Evolutionary conservation across 2,113 vertebrate genomes (phyloP).

Genomic region (Ptychochromis oligacanthus): DNA sequence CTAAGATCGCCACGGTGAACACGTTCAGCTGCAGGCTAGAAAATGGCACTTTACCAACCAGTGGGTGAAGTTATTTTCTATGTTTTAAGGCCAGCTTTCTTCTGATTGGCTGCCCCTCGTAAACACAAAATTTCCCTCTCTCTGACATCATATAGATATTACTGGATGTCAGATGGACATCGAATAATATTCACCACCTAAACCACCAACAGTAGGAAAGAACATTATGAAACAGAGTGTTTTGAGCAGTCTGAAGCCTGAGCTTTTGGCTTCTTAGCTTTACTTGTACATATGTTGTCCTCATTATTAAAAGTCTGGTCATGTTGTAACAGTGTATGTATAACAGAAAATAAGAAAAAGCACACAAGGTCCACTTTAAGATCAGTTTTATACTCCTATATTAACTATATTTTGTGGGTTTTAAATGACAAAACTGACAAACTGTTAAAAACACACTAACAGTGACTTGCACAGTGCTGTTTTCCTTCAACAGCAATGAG

Average conservation of each 20-base stretch:
- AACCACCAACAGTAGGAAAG: neutral
- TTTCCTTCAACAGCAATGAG: neutral
- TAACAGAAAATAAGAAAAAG: no score
- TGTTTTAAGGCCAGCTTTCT: neutral
- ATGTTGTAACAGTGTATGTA: neutral
- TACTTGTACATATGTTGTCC: no score
- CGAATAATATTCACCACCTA: slow-evolving; percentile 77
- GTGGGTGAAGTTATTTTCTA: no score
- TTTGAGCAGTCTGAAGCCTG: neutral
- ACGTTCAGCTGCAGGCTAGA: no score
- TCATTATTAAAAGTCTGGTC: neutral
- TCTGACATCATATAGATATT: neutral
- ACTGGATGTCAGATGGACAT: slow-evolving; percentile 74
- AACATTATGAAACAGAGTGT: neutral
- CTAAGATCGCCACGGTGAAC: no score
- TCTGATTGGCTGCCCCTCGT: neutral
- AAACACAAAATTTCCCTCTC: neutral
- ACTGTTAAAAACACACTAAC: neutral
- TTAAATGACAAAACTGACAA: neutral
- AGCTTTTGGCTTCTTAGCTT: neutral
- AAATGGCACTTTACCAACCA: no score
- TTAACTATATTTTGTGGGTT: neutral
- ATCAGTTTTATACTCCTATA: neutral
- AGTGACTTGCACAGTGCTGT: neutral
- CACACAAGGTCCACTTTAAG: no score